Conservation (phyloP, 1,140 invertebrate species). For the Trialeurodes vaporariorum region DNA sequence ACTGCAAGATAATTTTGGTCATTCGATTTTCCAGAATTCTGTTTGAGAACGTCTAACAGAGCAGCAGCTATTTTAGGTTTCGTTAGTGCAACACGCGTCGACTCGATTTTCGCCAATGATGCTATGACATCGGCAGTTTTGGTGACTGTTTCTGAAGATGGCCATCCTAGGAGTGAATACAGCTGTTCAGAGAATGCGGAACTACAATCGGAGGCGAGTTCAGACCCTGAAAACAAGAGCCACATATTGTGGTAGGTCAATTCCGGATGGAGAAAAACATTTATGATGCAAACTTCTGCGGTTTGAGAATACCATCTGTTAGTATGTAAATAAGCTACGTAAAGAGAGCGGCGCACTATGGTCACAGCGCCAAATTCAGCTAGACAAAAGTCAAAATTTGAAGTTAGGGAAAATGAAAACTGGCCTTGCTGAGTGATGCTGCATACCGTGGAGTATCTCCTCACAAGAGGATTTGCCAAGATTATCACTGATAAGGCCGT, state of each 20-base stretch:
- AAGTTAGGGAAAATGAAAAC: no score
- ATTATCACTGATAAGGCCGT: no score
- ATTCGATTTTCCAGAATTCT: slow-evolving; percentile 28
- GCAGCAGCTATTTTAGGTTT: slow-evolving; percentile 42
- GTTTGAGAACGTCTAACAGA: slow-evolving; percentile 41
- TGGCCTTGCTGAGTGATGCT: no score
- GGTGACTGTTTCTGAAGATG: slow-evolving; percentile 16
- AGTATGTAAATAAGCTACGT: neutral
- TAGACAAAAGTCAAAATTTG: no score
- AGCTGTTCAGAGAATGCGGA: slow-evolving; percentile 10
- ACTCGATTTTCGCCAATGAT: slow-evolving; percentile 54
- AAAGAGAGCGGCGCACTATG: no score
- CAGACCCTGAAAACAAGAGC: neutral
- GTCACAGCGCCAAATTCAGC: no score
- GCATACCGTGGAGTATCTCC: no score
- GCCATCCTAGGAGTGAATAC: slow-evolving; percentile 15
- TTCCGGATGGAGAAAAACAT: neutral
- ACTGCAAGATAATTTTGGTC: slow-evolving; percentile 40
- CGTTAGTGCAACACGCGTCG: slow-evolving; percentile 51
- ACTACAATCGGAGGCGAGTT: neutral
- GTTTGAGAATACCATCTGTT: neutral
- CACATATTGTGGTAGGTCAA: no score
- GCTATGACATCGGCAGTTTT: slow-evolving; percentile 49
- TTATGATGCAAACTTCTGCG: neutral
- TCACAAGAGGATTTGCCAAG: no score